Conservation (phyloP, 2,888 invertebrate species). For the Nomada lathburiana region DNA sequence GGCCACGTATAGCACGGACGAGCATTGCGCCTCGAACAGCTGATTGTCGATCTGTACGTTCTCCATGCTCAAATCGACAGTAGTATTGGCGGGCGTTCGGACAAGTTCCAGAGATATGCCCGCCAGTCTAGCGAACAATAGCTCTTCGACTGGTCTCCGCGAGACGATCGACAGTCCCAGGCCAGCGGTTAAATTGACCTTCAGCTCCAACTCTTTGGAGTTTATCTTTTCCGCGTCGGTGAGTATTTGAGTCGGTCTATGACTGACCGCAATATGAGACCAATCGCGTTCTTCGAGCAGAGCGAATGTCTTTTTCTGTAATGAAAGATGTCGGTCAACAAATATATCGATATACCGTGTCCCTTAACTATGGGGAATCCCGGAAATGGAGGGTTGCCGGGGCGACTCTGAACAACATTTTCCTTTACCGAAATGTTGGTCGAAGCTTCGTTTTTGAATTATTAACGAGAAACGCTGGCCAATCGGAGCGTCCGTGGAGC, state of each 20-base stretch:
- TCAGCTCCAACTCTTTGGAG: conserved; percentile 87
- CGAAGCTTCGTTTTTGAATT: too few relatives aligned
- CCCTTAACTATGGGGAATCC: too few relatives aligned
- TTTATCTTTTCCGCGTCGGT: conserved; percentile 70
- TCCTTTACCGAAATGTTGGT: too few relatives aligned
- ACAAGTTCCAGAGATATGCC: conserved; percentile 88
- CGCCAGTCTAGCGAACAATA: conserved; percentile 90
- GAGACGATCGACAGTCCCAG: conserved; percentile 92
- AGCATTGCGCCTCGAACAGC: conserved; percentile 93
- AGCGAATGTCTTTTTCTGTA: conserved; percentile 84
- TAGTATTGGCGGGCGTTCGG: conserved; percentile 86
- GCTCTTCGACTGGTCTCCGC: conserved; percentile 91
- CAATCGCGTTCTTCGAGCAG: conserved; percentile 86
- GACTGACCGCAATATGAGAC: conserved; percentile 85
- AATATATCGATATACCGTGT: background rate
- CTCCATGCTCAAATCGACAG: conserved; percentile 90
- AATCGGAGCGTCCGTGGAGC: too few relatives aligned
- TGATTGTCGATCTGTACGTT: conserved; percentile 91
- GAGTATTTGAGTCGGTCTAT: conserved; percentile 83
- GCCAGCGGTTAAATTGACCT: conserved; percentile 87
- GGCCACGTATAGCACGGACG: conserved; percentile 92
- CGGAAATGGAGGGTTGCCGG: too few relatives aligned
- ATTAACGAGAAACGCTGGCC: too few relatives aligned
- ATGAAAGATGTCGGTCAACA: background rate
- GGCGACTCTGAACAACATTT: too few relatives aligned